Evolutionary conservation across 1,140 invertebrate species (phyloP), one percentile per base, ranked within the genome.

Genomic region (Orius insidiosus): DNA sequence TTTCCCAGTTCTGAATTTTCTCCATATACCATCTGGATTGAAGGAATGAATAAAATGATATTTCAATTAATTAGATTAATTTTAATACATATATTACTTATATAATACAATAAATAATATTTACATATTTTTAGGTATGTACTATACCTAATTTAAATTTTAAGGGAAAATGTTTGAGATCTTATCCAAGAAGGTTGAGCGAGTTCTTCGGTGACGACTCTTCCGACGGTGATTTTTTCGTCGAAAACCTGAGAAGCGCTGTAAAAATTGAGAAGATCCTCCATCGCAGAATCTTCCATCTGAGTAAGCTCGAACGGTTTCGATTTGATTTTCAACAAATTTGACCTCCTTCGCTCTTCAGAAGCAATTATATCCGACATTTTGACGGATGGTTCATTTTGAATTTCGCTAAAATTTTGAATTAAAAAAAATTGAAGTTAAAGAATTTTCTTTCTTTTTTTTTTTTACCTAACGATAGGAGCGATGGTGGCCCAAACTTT

Each of bases 261-360:
- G 58, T 81, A 81, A 54, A 76, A 73, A 42, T 63, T 64, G 33
- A 72, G 62, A 38, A 81, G 59, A 48, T 80, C 75, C 52, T 76
- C n/a, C n/a, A n/a, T n/a, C 1, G 78, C 78, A 61, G 73, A 69
- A 54, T 81, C 77, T 68, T 81, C 78, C 24, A 74, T 70, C 64
- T 74, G 77, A 34, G 76, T 80, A 19, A 78, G 60, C 48, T 60
- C 55, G 7, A 81, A 62, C 16, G 74, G 68, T 61, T 76, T 77
- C 3, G 68, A 67, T 60, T 66, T 70, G 43, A 74, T 70, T 56
- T 71, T 71, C 1, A 63, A 63, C 41, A 63, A 65, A 53, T 73
- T 73, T 50, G 71, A 68, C 49, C 68, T 71, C 54, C 72, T 68
- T 52, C 73, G 72, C 55, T 65, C 67, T 55, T 75, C 71, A 55